Evolutionary conservation across 2,888 invertebrate species (phyloP).

Genomic region (Eucera pruinosa): DNA sequence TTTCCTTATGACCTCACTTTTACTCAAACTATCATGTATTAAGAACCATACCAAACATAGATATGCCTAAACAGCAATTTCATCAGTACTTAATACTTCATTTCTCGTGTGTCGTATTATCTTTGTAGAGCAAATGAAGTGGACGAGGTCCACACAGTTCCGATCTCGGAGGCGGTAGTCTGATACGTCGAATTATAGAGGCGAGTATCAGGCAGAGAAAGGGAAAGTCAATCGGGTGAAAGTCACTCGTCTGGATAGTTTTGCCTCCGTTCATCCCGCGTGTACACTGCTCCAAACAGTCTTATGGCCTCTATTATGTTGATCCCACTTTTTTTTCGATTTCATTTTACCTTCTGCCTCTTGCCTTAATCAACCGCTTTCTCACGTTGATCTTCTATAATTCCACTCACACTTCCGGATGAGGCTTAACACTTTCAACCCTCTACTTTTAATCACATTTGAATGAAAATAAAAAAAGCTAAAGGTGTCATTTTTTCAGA

Average conservation of each 20-base stretch:
- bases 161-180: conserved; percentile 19
- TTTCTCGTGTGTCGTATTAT: not conserved
- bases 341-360: conserved; percentile 12
- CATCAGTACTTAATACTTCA: conserved; percentile 1
- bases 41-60: not conserved
- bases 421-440: not conserved
- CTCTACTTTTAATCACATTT: not conserved
- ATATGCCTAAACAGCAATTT: not conserved
- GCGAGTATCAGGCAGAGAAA: conserved; percentile 72
- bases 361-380: not conserved
- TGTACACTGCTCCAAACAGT: conserved; percentile 50
- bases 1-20: not conserved
- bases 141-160: conserved; percentile 12
- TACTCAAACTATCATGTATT: not conserved
- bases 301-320: conserved; percentile 41
- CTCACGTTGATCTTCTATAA: not conserved
- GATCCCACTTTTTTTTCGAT: conserved; percentile 26
- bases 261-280: conserved; percentile 72
- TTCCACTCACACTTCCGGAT: not conserved
- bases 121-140: conserved; percentile 3
- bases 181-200: conserved; percentile 51
- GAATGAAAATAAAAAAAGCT: no score
- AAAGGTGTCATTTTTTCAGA: no score
- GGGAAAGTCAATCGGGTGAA: conserved; percentile 82
- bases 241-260: conserved; percentile 77